Evolutionary conservation across 2,888 invertebrate species (phyloP).

Genomic region (Mimachlamys varia): DNA sequence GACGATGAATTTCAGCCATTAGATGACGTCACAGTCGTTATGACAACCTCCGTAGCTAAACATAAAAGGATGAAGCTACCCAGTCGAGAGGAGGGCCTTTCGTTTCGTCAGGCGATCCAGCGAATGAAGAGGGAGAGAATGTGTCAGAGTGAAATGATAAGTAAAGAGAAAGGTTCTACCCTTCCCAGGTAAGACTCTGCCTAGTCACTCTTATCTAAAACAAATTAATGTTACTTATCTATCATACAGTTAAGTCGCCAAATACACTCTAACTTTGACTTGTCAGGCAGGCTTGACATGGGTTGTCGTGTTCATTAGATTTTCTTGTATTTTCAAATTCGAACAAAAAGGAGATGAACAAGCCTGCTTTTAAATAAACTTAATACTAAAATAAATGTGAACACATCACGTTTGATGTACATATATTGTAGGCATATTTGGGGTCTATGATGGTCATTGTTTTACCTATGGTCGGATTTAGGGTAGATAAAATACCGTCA

Average conservation of each 20-base stretch:
- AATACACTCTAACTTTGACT: too few species aligned
- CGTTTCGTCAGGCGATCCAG: background rate
- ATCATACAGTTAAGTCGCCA: background rate
- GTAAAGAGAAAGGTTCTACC: background rate
- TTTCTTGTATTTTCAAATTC: too few species aligned
- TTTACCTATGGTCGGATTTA: too few species aligned
- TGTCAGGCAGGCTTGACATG: too few species aligned
- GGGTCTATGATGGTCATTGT: too few species aligned
- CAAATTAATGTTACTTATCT: background rate
- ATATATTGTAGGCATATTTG: too few species aligned
- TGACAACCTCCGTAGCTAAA: background rate
- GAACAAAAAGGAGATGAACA: too few species aligned
- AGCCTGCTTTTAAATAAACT: too few species aligned
- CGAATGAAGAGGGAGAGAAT: background rate
- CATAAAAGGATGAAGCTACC: background rate
- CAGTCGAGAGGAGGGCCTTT: background rate
- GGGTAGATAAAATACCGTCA: too few species aligned
- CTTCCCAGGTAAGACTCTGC: background rate
- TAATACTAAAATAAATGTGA: too few species aligned
- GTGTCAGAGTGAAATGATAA: conserved; percentile 5
- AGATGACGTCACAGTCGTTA: background rate
- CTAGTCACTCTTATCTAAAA: background rate
- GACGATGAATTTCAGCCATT: background rate
- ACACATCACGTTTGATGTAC: too few species aligned
- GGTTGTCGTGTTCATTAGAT: too few species aligned